Percentiles rank a stretch among this genome's conserved stretches.
Conservation (phyloP, 2,888 invertebrate species). For the Drosophila testacea region DNA sequence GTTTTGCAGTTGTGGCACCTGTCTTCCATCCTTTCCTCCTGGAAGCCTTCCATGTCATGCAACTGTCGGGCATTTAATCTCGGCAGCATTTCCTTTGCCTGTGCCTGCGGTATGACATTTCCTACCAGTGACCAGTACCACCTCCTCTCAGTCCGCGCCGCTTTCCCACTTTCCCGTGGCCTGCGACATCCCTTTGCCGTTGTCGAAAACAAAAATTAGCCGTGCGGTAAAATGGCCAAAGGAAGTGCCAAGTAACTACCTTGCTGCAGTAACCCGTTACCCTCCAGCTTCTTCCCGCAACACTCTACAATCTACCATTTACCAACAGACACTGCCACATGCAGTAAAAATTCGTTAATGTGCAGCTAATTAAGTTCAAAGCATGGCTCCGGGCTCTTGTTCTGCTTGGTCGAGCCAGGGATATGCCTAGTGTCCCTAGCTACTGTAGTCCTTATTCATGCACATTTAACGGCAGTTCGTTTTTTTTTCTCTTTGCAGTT, state of each 20-base stretch:
- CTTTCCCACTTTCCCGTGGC: not conserved
- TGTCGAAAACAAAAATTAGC: slow-evolving; percentile 81
- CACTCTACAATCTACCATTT: slow-evolving; percentile 8
- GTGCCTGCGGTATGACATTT: slow-evolving; percentile 74
- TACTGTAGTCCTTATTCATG: slow-evolving; percentile 12
- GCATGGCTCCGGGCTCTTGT: slow-evolving; percentile 71
- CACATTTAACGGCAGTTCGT: slow-evolving; percentile 20
- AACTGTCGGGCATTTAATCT: slow-evolving; percentile 70
- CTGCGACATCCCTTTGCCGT: slow-evolving; percentile 63
- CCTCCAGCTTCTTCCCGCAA: slow-evolving; percentile 1
- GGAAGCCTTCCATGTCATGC: slow-evolving; percentile 1
- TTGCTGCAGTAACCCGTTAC: slow-evolving; percentile 61
- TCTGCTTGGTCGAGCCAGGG: slow-evolving; percentile 31
- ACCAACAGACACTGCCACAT: slow-evolving; percentile 53
- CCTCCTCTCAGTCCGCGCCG: slow-evolving; percentile 5
- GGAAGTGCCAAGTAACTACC: slow-evolving; percentile 75
- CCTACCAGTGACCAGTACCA: slow-evolving; percentile 58
- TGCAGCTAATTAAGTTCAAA: slow-evolving; percentile 81
- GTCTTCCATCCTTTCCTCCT: too few relatives aligned
- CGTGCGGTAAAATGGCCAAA: slow-evolving; percentile 75
- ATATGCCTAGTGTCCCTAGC: slow-evolving; percentile 27
- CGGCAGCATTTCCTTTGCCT: slow-evolving; percentile 73
- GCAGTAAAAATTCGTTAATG: slow-evolving; percentile 75
- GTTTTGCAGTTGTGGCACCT: slow-evolving; percentile 13
- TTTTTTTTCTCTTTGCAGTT: slow-evolving; percentile 6